phyloP scores from a whole-genome alignment of 30 jellyfish, hydroid and myxozoan species.

The Sanderia malayensis region DNA sequence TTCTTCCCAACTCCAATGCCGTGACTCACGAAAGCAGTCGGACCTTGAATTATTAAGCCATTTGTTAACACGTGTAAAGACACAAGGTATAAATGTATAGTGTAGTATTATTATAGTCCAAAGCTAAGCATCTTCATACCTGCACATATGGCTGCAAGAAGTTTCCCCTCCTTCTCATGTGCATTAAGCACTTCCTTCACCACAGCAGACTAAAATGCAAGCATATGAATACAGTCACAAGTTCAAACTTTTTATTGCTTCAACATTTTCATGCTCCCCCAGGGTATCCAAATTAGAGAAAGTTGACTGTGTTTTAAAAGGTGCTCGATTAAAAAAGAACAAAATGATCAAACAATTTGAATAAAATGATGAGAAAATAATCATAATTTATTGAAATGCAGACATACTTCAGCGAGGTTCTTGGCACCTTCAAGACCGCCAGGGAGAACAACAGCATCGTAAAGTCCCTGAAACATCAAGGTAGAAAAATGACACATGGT shows the following conservation, averaged over 20 bases:
- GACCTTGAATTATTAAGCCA: slow-evolving; percentile 44
- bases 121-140: slow-evolving; percentile 43
- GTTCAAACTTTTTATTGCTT: too few species aligned
- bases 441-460: slow-evolving; percentile 92
- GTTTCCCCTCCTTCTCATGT: slow-evolving; percentile 70
- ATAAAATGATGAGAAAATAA: too few species aligned
- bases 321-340: too few species aligned
- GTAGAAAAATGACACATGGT: too few species aligned
- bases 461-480: slow-evolving; percentile 60
- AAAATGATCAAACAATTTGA: too few species aligned
- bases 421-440: slow-evolving; percentile 96
- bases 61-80: not conserved
- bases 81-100: too few species aligned
- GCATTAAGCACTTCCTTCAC: slow-evolving; percentile 61
- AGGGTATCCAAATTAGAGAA: too few species aligned
- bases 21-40: slow-evolving; percentile 87
- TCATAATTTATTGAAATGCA: too few species aligned
- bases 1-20: slow-evolving; percentile 83
- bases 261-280: too few species aligned
- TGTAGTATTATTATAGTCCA: too few species aligned
- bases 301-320: too few species aligned
- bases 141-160: slow-evolving; percentile 93
- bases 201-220: slow-evolving; percentile 59
- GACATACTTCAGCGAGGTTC: slow-evolving; percentile 70
- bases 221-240: too few species aligned